Evolutionary conservation across 1,140 invertebrate genomes (phyloP).

Genomic region (Leguminivora glycinivorella): DNA sequence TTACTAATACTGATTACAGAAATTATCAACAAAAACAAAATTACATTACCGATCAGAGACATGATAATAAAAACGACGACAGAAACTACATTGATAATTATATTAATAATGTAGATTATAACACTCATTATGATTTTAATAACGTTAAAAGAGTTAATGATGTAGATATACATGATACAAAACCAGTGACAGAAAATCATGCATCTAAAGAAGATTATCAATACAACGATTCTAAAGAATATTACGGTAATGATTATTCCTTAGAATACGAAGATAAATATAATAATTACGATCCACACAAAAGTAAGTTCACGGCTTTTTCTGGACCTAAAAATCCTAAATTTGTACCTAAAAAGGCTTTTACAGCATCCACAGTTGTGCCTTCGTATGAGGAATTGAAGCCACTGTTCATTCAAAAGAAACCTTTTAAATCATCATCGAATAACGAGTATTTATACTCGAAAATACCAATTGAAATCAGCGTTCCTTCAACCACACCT

Average conservation of each 20-base stretch:
- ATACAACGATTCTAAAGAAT: conserved; percentile 59
- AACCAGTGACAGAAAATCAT: conserved; percentile 44
- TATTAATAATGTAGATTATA: conserved; percentile 24
- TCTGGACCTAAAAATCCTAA: conserved; percentile 31
- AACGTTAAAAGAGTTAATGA: conserved; percentile 1
- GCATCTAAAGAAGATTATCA: conserved; percentile 44
- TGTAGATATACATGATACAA: conserved; percentile 31
- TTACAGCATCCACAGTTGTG: conserved; percentile 43
- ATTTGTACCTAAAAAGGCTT: conserved; percentile 33
- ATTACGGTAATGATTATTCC: conserved; percentile 58
- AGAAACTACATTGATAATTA: conserved; percentile 31
- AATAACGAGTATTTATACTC: conserved; percentile 32
- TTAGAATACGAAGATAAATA: conserved; percentile 49
- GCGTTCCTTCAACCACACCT: conserved; percentile 45
- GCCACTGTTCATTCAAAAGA: conserved; percentile 48
- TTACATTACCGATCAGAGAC: not conserved
- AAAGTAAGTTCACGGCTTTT: conserved; percentile 43
- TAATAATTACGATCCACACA: conserved; percentile 50
- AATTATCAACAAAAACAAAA: conserved; percentile 29
- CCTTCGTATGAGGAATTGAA: conserved; percentile 58
- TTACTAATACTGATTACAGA: not conserved
- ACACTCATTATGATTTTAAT: conserved; percentile 30
- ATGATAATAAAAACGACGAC: not conserved
- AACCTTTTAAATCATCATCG: conserved; percentile 33
- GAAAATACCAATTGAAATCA: conserved; percentile 41